Evolutionary conservation across 2,888 invertebrate species (phyloP).

Genomic region (Dryomyza anilis): DNA sequence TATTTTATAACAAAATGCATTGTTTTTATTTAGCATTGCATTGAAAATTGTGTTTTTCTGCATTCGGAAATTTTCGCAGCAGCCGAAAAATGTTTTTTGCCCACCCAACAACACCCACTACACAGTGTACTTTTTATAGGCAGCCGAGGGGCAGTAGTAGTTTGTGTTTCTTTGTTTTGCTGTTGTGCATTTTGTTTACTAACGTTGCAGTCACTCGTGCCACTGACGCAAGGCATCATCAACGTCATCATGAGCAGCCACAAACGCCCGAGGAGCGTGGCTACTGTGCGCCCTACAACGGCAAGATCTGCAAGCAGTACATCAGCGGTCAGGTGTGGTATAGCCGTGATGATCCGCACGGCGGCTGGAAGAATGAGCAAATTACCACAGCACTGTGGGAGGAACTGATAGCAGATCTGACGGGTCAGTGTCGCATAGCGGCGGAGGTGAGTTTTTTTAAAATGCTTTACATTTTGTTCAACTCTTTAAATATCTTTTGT

Average conservation of each 20-base stretch:
- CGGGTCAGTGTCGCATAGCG: conserved; percentile 82
- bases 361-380: conserved; percentile 82
- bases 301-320: conserved; percentile 77
- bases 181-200: conserved; percentile 51
- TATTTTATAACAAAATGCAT: conserved; percentile 16
- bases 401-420: conserved; percentile 79
- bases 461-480: not conserved
- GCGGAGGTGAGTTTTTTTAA: conserved; percentile 70
- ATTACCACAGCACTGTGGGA: conserved; percentile 84
- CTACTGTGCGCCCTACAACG: conserved; percentile 87
- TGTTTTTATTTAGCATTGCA: conserved; percentile 28
- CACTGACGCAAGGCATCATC: conserved; percentile 38
- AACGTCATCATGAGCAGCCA: conserved; percentile 43
- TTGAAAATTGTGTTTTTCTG: not conserved
- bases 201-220: conserved; percentile 37
- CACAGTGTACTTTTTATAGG: not conserved
- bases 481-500: not conserved
- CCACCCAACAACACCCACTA: not conserved
- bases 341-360: conserved; percentile 67
- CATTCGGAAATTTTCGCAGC: not conserved
- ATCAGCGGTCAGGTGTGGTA: conserved; percentile 76
- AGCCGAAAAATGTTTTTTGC: conserved; percentile 28
- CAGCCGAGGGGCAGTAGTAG: not conserved
- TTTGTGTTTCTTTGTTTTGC: conserved; percentile 34
- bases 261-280: conserved; percentile 62